Evolutionary conservation across 2,113 vertebrate species (phyloP), one percentile per base, ranked within the genome.

Genomic region (Lepidothrix coronata): DNA sequence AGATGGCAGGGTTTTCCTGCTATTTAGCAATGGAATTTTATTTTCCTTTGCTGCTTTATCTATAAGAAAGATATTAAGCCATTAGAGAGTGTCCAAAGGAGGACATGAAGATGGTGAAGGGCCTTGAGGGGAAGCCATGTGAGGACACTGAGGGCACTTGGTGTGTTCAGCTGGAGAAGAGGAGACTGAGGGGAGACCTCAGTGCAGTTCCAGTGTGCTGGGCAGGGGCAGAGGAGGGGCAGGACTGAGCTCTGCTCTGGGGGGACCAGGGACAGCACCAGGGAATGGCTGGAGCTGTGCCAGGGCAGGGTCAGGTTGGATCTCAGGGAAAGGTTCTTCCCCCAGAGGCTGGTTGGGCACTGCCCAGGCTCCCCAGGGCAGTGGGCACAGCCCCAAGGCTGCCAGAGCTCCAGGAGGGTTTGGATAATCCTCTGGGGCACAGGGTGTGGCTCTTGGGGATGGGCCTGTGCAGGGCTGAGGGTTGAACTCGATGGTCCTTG

Each of bases 21-120:
- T 30, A 41, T 48, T 75, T 59, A 17, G 10, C 21, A 48, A 6
- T 0, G 1, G 24, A 4, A 14, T 14, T 25, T 54, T 18, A 41
- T 61, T 31, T 54, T 10, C 39, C n/a, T 14, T 16, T 41, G 28
- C 46, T 22, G 28, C 62, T 46, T 68, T n/a, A n/a, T 27, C 11
- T 27, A 17, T 12, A 61, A 61, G 15, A n/a, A 61, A 61, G n/a
- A 27, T 16, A 39, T 37, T 8, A 11, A 59, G 14, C 14, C n/a
- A 59, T 59, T 59, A 11, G n/a, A 59, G 58, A 59, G n/a, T 7
- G 6, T 25, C 58, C 58, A 59, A 59, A 37, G n/a, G 4, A 59
- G 58, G n/a, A 9, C 28, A 35, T 9, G 22, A 35, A 7, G 9
- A 35, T 24, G 57, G 15, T 9, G n/a, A 59, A 59, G 58, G 9